Conservation (phyloP, 2,888 invertebrate species). For the Galerucella nymphaeae region DNA sequence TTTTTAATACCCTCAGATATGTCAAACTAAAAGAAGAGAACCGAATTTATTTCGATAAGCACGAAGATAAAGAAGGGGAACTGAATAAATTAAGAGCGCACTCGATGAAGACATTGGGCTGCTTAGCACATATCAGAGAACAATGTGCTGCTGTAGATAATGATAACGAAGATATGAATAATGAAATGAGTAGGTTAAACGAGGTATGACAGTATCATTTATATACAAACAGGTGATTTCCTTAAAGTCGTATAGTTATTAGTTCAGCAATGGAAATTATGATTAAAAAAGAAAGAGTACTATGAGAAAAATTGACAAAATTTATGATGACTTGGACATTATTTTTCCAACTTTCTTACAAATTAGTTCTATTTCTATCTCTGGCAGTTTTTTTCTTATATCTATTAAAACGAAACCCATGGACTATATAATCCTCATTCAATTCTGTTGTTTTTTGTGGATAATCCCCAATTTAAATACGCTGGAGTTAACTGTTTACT, state of each 20-base stretch:
- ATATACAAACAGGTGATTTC: neutral
- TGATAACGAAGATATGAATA: neutral
- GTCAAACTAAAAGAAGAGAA: neutral
- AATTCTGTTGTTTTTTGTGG: too few species aligned
- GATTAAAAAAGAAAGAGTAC: too few species aligned
- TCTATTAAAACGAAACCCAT: too few species aligned
- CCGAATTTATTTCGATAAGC: neutral
- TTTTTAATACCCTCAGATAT: neutral
- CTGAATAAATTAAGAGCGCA: neutral
- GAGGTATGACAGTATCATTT: neutral
- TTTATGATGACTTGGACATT: too few species aligned
- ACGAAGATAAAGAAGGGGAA: neutral
- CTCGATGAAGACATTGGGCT: neutral
- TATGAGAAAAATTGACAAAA: too few species aligned
- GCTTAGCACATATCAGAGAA: neutral
- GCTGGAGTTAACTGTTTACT: too few species aligned
- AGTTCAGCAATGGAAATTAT: neutral
- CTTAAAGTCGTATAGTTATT: too few species aligned
- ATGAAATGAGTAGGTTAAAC: neutral
- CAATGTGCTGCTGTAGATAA: neutral
- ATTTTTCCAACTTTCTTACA: too few species aligned
- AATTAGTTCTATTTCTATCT: too few species aligned
- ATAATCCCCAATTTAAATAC: too few species aligned
- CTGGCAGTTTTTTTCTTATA: too few species aligned
- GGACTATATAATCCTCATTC: too few species aligned